Evolutionary conservation across 2,113 vertebrate species (phyloP).

Genomic region (Macheiramphus alcinus): DNA sequence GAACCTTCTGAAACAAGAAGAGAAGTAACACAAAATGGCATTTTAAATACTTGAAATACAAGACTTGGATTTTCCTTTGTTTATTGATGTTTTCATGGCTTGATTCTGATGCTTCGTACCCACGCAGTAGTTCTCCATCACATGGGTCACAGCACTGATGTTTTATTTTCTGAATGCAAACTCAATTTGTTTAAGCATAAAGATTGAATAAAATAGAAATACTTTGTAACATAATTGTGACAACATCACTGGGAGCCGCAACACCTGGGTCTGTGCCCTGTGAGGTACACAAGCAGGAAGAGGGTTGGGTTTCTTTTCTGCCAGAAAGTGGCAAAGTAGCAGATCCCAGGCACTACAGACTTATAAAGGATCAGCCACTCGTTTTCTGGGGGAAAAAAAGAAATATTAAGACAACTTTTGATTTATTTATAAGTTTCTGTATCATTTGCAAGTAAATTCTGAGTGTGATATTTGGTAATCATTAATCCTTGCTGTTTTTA

Average conservation of each 20-base stretch:
- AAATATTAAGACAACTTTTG: background rate
- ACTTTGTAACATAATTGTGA: background rate
- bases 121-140: background rate
- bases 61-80: background rate
- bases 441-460: background rate
- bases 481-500: background rate
- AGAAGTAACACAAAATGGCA: background rate
- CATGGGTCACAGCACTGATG: background rate
- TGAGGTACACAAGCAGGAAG: background rate
- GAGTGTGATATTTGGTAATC: background rate
- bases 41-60: background rate
- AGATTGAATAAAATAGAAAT: background rate
- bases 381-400: rapidly evolving
- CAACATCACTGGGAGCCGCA: background rate
- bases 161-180: background rate
- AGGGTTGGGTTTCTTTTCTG: background rate
- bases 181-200: background rate
- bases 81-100: background rate
- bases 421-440: background rate
- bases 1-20: background rate
- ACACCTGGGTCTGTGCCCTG: background rate
- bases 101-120: background rate
- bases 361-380: background rate
- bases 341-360: background rate
- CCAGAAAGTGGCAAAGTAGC: background rate